A percentile compares a stretch with the other conserved stretches of the same genome.
Evolutionary conservation across 2,113 vertebrate species (phyloP).

Genomic region (Melospiza melodia): DNA sequence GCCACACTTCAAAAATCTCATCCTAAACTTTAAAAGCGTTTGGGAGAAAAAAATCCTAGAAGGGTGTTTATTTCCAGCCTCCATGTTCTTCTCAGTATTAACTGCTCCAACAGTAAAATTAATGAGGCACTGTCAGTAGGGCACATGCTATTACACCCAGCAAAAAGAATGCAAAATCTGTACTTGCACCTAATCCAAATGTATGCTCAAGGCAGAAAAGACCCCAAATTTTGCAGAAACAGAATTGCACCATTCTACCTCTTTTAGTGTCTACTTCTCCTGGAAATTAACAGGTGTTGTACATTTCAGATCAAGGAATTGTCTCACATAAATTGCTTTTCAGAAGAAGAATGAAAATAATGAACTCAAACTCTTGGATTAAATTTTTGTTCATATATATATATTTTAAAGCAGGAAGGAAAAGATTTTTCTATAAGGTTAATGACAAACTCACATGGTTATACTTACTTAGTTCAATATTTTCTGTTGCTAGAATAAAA

Average conservation of each 20-base stretch:
- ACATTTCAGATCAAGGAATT: neutral
- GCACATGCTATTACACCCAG: neutral
- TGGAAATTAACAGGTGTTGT: neutral
- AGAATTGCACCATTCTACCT: neutral
- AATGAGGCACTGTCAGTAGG: neutral
- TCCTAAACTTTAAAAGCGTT: neutral
- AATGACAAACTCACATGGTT: neutral
- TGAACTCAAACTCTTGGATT: neutral
- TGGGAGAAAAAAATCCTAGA: neutral
- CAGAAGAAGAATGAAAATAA: neutral
- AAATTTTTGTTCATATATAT: neutral
- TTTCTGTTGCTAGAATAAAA: neutral
- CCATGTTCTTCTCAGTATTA: neutral
- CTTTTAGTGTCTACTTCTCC: neutral
- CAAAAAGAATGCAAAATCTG: neutral
- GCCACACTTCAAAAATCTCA: neutral
- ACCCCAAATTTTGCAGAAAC: neutral
- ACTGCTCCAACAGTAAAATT: neutral
- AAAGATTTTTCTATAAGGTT: neutral
- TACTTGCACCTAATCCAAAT: neutral
- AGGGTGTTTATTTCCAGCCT: neutral
- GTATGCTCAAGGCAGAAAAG: neutral
- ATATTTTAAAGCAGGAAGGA: neutral
- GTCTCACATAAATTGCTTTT: neutral
- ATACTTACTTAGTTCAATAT: neutral